Evolutionary conservation across 2,888 invertebrate species (phyloP).

Genomic region (Eupithecia pulchellata): DNA sequence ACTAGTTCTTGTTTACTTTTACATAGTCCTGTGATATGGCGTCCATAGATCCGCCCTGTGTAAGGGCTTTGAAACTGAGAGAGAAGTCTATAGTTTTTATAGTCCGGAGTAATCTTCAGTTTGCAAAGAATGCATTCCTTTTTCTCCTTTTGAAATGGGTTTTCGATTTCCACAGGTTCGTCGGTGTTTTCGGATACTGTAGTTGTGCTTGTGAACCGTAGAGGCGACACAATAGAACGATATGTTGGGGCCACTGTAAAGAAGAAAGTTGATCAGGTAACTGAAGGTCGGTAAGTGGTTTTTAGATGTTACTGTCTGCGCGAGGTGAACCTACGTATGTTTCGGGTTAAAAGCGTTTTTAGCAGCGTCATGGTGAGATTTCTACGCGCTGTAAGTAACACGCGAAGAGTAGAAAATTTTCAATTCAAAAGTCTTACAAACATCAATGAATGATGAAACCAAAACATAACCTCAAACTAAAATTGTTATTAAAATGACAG

Average conservation of each 20-base stretch:
- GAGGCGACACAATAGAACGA: slow-evolving; percentile 49
- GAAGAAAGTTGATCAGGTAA: slow-evolving; percentile 21
- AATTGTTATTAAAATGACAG: not conserved
- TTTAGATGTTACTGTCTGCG: not conserved
- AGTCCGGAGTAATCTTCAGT: slow-evolving; percentile 92
- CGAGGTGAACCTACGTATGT: slow-evolving; percentile 56
- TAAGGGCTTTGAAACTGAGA: slow-evolving; percentile 98
- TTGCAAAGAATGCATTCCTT: slow-evolving; percentile 93
- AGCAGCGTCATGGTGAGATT: slow-evolving; percentile 57
- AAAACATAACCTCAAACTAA: slow-evolving; percentile 13
- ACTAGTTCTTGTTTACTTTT: slow-evolving; percentile 90
- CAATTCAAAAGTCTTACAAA: not conserved
- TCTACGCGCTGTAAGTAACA: not conserved
- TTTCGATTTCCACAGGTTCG: slow-evolving; percentile 86
- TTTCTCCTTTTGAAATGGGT: slow-evolving; percentile 92
- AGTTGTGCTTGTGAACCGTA: slow-evolving; percentile 47
- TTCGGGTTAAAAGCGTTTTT: slow-evolving; percentile 57
- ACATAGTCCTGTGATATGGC: slow-evolving; percentile 97
- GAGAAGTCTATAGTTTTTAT: slow-evolving; percentile 95
- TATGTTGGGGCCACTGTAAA: slow-evolving; percentile 62
- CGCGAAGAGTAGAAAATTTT: not conserved
- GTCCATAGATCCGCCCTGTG: slow-evolving; percentile 96
- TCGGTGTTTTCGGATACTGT: slow-evolving; percentile 56
- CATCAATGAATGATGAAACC: not conserved
- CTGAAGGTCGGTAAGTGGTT: not conserved